Percentiles rank a stretch among this genome's conserved stretches.
Conservation (phyloP, 1,140 invertebrate genomes). For the Parapsyche elsis region DNA sequence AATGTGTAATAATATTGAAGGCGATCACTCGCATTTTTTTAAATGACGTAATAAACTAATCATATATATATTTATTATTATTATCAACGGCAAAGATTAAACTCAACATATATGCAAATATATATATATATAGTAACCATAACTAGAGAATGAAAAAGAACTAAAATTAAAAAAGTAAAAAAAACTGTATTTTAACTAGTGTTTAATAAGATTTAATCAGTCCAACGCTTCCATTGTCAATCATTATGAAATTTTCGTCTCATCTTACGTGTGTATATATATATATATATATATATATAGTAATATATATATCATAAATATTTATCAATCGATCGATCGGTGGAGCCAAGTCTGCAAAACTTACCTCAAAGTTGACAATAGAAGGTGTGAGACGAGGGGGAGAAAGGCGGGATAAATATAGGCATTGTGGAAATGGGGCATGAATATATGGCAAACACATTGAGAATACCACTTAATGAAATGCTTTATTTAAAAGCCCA, state of each 20-base stretch:
- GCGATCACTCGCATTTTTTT: constrained; percentile 38
- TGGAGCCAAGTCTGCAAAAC: constrained; percentile 19
- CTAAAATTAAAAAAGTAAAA: not conserved
- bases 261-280: no score
- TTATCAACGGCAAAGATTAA: constrained; percentile 17
- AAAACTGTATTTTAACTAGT: constrained; percentile 6
- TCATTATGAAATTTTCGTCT: not conserved
- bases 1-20: not conserved
- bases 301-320: no score
- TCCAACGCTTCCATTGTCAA: constrained; percentile 44
- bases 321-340: no score
- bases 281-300: no score
- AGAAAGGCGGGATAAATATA: constrained; percentile 50
- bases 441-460: constrained; percentile 72
- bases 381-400: constrained; percentile 54
- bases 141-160: constrained; percentile 15
- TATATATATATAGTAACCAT: not conserved
- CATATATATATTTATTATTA: constrained; percentile 17
- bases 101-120: constrained; percentile 1
- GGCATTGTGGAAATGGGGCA: constrained; percentile 60
- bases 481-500: constrained; percentile 73
- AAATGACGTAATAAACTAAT: constrained; percentile 19
- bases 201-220: not conserved
- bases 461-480: constrained; percentile 71
- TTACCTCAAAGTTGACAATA: constrained; percentile 42